Evolutionary conservation across 2,797 vertebrate species (phyloP).

Genomic region (Urocyon cinereoargenteus): DNA sequence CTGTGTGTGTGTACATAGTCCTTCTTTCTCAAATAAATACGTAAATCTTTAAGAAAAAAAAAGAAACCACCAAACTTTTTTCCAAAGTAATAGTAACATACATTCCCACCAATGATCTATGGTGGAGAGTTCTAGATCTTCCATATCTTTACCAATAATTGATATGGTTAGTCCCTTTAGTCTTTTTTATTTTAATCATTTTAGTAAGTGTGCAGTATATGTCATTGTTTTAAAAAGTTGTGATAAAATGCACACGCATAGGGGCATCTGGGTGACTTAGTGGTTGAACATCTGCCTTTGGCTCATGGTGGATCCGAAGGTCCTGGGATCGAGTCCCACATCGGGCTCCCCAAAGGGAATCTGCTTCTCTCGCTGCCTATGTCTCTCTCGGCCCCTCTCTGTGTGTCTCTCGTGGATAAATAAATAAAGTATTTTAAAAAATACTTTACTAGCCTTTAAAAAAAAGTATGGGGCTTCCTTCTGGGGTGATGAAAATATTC

Average conservation of each 20-base stretch:
- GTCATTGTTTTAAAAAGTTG: background rate
- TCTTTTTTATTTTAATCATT: constrained; percentile 1
- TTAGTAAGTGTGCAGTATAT: background rate
- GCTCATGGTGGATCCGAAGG: no score
- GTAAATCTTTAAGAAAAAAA: background rate
- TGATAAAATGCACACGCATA: constrained; percentile 1
- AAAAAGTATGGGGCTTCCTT: no score
- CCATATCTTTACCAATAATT: background rate
- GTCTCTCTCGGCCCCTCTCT: no score
- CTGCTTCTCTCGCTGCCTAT: no score
- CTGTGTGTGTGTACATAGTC: background rate
- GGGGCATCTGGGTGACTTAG: no score
- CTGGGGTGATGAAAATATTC: no score
- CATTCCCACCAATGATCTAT: background rate
- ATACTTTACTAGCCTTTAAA: no score
- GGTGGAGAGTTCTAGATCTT: background rate
- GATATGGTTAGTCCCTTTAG: background rate
- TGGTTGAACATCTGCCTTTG: no score
- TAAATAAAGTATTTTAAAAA: no score
- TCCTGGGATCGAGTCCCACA: no score
- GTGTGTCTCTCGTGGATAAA: no score
- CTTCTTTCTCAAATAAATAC: background rate
- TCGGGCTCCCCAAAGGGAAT: no score
- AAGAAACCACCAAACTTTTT: constrained; percentile 6
- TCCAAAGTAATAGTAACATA: background rate